Conservation (phyloP, 2,888 invertebrate species). For the Ligdia adustata region DNA sequence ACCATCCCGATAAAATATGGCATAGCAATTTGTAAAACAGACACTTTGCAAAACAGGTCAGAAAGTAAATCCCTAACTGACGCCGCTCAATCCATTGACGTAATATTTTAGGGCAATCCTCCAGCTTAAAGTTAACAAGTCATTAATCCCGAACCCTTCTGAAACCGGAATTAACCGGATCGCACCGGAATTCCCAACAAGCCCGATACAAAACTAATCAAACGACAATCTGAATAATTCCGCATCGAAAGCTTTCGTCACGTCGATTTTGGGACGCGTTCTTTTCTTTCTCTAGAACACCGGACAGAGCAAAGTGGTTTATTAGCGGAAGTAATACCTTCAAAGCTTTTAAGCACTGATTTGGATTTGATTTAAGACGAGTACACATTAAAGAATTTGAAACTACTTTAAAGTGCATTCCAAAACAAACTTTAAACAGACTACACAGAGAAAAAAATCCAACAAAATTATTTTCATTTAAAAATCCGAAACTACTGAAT, state of each 20-base stretch:
- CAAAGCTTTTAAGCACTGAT: slow-evolving; percentile 73
- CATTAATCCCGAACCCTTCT: slow-evolving; percentile 39
- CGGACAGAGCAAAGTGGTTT: slow-evolving; percentile 66
- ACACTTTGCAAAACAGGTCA: slow-evolving; percentile 20
- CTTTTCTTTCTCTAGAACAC: slow-evolving; percentile 25
- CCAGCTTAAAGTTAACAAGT: slow-evolving; percentile 38
- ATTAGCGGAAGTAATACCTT: slow-evolving; percentile 76
- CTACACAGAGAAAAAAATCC: slow-evolving; percentile 26
- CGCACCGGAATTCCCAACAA: slow-evolving; percentile 35
- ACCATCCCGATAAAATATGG: slow-evolving; percentile 6
- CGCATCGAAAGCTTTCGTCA: slow-evolving; percentile 24
- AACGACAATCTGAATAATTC: slow-evolving; percentile 37
- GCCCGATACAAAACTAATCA: slow-evolving; percentile 41
- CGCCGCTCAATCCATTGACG: slow-evolving; percentile 20
- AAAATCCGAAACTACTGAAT: slow-evolving; percentile 40
- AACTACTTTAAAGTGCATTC: slow-evolving; percentile 22
- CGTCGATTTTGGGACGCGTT: slow-evolving; percentile 6
- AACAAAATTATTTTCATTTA: no score
- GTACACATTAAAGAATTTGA: slow-evolving; percentile 66
- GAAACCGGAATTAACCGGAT: slow-evolving; percentile 35
- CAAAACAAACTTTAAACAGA: slow-evolving; percentile 40
- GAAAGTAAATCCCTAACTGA: slow-evolving; percentile 26
- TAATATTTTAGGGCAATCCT: slow-evolving; percentile 33
- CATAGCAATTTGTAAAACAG: slow-evolving; percentile 19
- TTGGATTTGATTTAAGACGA: slow-evolving; percentile 75